Conservation (phyloP, 2,888 invertebrate species). For the Troilus luridus region DNA sequence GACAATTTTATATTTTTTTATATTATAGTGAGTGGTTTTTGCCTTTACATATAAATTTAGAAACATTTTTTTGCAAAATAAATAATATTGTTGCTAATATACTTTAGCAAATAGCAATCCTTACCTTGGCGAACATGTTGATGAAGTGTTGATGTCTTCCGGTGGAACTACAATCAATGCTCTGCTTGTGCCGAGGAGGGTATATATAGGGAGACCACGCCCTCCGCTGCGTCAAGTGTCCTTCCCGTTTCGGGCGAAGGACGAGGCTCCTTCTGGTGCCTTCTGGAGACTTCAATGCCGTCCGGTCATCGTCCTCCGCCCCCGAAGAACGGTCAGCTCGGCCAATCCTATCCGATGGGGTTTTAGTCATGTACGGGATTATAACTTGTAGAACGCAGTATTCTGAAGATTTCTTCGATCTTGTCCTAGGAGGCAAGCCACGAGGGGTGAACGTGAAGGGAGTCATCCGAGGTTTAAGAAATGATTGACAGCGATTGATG, state of each 20-base stretch:
- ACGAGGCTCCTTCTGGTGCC: not conserved
- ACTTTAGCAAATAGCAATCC: not conserved
- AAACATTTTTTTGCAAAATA: not conserved
- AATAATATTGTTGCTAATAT: not conserved
- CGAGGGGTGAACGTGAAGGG: too few relatives aligned
- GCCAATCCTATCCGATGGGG: too few relatives aligned
- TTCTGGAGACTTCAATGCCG: conserved; percentile 52
- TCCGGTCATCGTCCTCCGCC: conserved; percentile 38
- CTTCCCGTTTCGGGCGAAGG: conserved; percentile 57
- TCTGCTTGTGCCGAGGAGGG: conserved; percentile 22
- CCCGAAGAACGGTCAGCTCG: not conserved
- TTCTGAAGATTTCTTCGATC: too few relatives aligned
- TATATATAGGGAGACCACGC: conserved; percentile 63
- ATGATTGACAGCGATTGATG: too few relatives aligned
- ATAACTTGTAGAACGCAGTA: too few relatives aligned
- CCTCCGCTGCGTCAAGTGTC: conserved; percentile 57
- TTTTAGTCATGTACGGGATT: too few relatives aligned
- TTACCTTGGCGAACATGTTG: conserved; percentile 65
- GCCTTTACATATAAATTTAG: too few relatives aligned
- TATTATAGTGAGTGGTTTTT: too few relatives aligned
- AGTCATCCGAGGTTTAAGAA: too few relatives aligned
- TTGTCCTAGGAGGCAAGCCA: too few relatives aligned
- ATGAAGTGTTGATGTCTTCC: conserved; percentile 63
- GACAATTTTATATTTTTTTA: not conserved
- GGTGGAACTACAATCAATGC: conserved; percentile 65